These are phyloP conservation scores for Pachypanchax playfairii DNA, from an alignment of 2,113 vertebrate genomes.

Conservation along the genomic window DNA sequence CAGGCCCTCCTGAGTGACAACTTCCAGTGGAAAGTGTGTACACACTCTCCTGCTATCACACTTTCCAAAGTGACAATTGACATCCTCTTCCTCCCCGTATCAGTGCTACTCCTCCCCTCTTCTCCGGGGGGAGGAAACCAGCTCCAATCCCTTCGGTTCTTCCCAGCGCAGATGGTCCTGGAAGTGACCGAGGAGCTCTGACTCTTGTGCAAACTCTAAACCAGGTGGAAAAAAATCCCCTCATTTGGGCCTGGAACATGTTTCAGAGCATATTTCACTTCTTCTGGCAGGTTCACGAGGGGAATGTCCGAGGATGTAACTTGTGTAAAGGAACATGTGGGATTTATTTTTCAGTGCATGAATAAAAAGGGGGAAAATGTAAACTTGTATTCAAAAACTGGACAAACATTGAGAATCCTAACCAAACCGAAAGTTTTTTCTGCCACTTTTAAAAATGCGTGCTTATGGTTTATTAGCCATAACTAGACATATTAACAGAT, in stretches of 20 bases:
- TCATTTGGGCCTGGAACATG: slow-evolving; percentile 48
- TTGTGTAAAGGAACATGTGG: slow-evolving; percentile 19
- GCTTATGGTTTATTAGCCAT: too few species aligned
- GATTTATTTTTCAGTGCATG: neutral
- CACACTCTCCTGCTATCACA: slow-evolving; percentile 14
- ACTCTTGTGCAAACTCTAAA: slow-evolving; percentile 44
- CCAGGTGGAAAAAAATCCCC: slow-evolving; percentile 54
- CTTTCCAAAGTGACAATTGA: slow-evolving; percentile 6
- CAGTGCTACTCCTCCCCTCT: slow-evolving; percentile 4
- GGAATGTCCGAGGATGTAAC: slow-evolving; percentile 29
- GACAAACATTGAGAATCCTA: neutral
- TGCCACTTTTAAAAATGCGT: too few species aligned
- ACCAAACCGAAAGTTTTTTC: too few species aligned
- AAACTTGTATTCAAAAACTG: slow-evolving; percentile 1
- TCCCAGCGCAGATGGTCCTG: neutral
- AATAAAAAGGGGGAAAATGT: slow-evolving; percentile 9
- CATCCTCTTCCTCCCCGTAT: slow-evolving; percentile 48
- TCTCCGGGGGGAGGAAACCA: slow-evolving; percentile 11
- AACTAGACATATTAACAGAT: too few species aligned
- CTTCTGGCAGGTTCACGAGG: slow-evolving; percentile 44
- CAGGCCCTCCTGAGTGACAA: slow-evolving; percentile 40
- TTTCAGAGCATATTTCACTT: slow-evolving; percentile 22
- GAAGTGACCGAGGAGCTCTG: slow-evolving; percentile 19
- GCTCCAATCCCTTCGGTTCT: neutral
- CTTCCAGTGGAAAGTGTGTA: slow-evolving; percentile 41